Conservation (phyloP, 2,888 invertebrate species). For the Hypomecis punctinalis region DNA sequence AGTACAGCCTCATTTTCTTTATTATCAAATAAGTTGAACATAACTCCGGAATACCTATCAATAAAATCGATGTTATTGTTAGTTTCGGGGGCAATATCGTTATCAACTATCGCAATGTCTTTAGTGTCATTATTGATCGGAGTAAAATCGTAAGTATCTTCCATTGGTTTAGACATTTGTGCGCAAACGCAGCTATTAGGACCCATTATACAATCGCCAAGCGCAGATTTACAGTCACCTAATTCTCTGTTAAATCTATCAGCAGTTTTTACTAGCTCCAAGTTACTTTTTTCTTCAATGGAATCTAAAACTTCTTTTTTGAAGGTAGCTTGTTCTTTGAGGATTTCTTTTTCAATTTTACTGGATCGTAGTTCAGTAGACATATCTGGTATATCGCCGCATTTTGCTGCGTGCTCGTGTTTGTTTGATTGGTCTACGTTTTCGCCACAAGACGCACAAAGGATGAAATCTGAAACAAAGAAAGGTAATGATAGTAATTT, state of each 20-base stretch:
- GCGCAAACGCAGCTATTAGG: constrained; percentile 61
- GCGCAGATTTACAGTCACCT: constrained; percentile 55
- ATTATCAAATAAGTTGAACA: constrained; percentile 4
- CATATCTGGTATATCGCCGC: constrained; percentile 11
- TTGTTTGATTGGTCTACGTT: constrained; percentile 15
- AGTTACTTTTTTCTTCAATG: background rate
- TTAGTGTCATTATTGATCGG: constrained; percentile 35
- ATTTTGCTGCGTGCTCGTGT: constrained; percentile 17
- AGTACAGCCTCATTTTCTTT: constrained; percentile 17
- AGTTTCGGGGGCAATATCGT: background rate
- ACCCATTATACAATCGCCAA: constrained; percentile 62
- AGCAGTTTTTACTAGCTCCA: background rate
- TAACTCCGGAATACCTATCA: constrained; percentile 6
- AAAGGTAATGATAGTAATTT: background rate
- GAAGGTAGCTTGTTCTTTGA: background rate
- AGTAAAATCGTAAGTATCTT: constrained; percentile 48
- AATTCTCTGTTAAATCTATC: constrained; percentile 40
- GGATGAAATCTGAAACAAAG: constrained; percentile 31
- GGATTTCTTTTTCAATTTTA: constrained; percentile 4
- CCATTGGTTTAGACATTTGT: constrained; percentile 53
- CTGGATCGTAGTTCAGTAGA: background rate
- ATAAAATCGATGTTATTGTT: constrained; percentile 16
- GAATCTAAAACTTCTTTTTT: background rate
- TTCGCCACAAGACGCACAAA: constrained; percentile 32
- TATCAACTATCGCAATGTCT: constrained; percentile 7